A percentile compares a stretch with the other conserved stretches of the same genome.
Conservation (phyloP, 1,140 invertebrate genomes). For the Mercenaria mercenaria region DNA sequence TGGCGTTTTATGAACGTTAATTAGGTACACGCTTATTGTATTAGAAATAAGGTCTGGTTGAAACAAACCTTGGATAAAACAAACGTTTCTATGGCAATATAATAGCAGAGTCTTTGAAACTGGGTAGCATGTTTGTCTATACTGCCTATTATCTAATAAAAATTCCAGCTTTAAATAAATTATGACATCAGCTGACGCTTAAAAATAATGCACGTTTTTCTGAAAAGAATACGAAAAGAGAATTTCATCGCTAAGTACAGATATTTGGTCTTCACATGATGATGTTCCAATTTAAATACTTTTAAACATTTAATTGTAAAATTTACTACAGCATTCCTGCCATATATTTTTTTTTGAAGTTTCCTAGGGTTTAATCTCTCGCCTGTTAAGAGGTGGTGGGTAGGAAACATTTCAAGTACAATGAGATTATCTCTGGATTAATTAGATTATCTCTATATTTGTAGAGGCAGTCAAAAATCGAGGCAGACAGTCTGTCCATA, state of each 20-base stretch:
- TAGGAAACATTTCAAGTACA: background rate
- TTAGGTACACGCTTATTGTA: slow-evolving; percentile 6
- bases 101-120: background rate
- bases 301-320: background rate
- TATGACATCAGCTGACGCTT: background rate
- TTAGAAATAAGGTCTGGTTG: background rate
- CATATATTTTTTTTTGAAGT: background rate
- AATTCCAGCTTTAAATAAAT: slow-evolving; percentile 18
- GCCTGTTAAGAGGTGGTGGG: background rate
- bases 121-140: background rate
- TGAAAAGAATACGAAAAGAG: background rate
- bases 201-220: background rate
- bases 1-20: background rate
- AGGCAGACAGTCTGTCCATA: slow-evolving; percentile 35
- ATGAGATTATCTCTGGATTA: slow-evolving; percentile 1
- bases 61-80: background rate
- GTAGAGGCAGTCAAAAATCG: background rate
- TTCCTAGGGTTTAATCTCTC: background rate
- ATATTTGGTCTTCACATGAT: too few species aligned
- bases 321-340: too few species aligned
- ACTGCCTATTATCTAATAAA: slow-evolving; percentile 5
- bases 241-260: too few species aligned
- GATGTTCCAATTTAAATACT: background rate
- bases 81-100: slow-evolving; percentile 26
- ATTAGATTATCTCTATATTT: slow-evolving; percentile 21